Conservation (phyloP, 2,888 invertebrate species). For the Eueremaeus valkanovi region DNA sequence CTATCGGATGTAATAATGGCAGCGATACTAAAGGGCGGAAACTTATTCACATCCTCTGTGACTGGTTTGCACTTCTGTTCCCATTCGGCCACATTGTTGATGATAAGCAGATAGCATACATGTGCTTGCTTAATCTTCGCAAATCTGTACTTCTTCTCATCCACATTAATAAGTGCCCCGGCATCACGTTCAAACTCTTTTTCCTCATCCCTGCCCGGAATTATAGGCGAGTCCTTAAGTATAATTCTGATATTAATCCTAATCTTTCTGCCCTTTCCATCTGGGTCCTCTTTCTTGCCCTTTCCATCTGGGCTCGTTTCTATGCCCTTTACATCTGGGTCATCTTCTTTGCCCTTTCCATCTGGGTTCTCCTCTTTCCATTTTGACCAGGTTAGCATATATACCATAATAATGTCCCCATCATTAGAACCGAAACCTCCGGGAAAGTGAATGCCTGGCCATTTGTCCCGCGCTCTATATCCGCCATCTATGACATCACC, state of each 20-base stretch:
- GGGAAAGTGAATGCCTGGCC: constrained; percentile 16
- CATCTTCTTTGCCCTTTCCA: too few species aligned
- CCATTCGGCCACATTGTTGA: background rate
- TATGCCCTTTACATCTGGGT: background rate
- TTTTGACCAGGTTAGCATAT: background rate
- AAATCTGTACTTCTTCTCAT: background rate
- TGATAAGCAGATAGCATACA: background rate
- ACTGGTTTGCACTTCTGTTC: background rate
- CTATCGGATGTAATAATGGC: background rate
- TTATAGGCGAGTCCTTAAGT: too few species aligned
- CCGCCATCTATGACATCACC: background rate
- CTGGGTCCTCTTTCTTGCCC: background rate
- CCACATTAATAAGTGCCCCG: background rate
- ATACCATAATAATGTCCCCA: background rate
- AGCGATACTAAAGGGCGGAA: constrained; percentile 2
- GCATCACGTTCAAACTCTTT: background rate
- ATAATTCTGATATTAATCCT: too few species aligned
- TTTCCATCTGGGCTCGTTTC: background rate
- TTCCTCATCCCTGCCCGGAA: background rate
- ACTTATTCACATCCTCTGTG: background rate
- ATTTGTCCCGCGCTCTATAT: background rate
- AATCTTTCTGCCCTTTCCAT: background rate
- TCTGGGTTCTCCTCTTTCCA: background rate
- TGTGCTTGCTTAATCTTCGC: background rate
- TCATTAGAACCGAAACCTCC: background rate